Evolutionary conservation across 2,888 invertebrate genomes (phyloP).

Genomic region (Caenorhabditis uteleia): DNA sequence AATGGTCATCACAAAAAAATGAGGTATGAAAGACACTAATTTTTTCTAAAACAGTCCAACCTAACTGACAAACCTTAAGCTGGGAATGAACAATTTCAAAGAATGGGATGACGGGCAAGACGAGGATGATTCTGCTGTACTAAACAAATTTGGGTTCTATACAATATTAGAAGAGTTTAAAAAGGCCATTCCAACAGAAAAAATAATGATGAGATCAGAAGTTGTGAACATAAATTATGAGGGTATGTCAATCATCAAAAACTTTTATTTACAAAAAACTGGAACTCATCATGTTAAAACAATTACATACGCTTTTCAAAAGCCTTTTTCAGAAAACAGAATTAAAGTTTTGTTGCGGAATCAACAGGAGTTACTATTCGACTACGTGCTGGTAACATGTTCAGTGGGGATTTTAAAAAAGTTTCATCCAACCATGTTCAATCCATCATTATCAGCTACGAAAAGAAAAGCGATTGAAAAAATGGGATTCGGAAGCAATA

Average conservation of each 20-base stretch:
- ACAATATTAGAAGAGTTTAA: slow-evolving; percentile 46
- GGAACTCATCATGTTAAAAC: too few species aligned
- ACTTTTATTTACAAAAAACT: too few species aligned
- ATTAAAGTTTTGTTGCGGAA: slow-evolving; percentile 11
- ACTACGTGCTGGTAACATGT: slow-evolving; percentile 55
- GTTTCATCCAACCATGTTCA: slow-evolving; percentile 39
- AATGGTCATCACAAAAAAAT: slow-evolving; percentile 56
- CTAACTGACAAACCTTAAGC: slow-evolving; percentile 29
- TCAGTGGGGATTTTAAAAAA: slow-evolving; percentile 57
- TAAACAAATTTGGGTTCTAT: slow-evolving; percentile 45
- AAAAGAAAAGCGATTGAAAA: slow-evolving; percentile 47
- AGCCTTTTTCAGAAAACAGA: slow-evolving; percentile 1
- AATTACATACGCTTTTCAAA: background rate
- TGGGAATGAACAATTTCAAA: slow-evolving; percentile 47
- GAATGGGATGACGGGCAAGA: slow-evolving; percentile 53
- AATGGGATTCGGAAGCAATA: slow-evolving; percentile 54
- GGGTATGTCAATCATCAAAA: too few species aligned
- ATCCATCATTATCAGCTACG: slow-evolving; percentile 39
- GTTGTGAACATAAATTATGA: slow-evolving; percentile 37
- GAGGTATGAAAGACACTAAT: too few species aligned
- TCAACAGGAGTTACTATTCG: slow-evolving; percentile 16
- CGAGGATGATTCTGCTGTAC: slow-evolving; percentile 34
- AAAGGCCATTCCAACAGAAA: slow-evolving; percentile 23
- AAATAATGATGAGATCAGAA: slow-evolving; percentile 41
- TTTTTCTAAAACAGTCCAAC: background rate